Evolutionary conservation across 92 coral and sea anemone genomes (phyloP), one percentile per base, ranked within the genome.

Genomic region (Parazoanthus atlanticus): DNA sequence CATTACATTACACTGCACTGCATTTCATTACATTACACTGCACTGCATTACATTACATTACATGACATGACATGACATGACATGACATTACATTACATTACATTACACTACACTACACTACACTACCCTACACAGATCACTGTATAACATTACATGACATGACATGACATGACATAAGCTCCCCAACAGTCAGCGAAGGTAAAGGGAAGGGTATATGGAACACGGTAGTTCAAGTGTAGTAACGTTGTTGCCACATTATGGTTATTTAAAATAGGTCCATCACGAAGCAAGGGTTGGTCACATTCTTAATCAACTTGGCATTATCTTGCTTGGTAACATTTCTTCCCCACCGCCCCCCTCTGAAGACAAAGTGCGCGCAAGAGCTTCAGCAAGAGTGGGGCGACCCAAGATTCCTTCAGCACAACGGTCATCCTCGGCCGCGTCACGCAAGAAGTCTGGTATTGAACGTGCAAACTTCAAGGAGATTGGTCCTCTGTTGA

Each of bases 251-350:
- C 28, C 17, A 25, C 69, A 21, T 61, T 23, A 33, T 15, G n/a
- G 38, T 36, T 36, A 36, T 36, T 52, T 13, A 52, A 52, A 52
- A n/a, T 17, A 92, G 94, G 88, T 80, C 36, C 56, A 88, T 28
- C 96, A 92, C 85, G 91, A 90, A 47, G 94, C 98, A 34, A 84
- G 84, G 75, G 85, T 94, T 73, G 94, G 93, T 47, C 93, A 92
- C 41, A 84, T 91, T 73, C 90, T 95, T 54, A 85, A 92, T 91
- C 85, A 92, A 79, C 89, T 92, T 78, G 98, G 94, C 6, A 73
- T 90, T 29, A 86, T 90, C 38, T 89, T 90, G 76, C 89, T 95
- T 81, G 96, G 96, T 61, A 86, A 85, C 70, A 84, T 85, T 33
- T 52, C 88, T 11, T 88, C 90, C 76, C 82, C 96, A 61, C 86